Conservation (phyloP, 2,797 vertebrate genomes). For the Babyrousa celebensis region DNA sequence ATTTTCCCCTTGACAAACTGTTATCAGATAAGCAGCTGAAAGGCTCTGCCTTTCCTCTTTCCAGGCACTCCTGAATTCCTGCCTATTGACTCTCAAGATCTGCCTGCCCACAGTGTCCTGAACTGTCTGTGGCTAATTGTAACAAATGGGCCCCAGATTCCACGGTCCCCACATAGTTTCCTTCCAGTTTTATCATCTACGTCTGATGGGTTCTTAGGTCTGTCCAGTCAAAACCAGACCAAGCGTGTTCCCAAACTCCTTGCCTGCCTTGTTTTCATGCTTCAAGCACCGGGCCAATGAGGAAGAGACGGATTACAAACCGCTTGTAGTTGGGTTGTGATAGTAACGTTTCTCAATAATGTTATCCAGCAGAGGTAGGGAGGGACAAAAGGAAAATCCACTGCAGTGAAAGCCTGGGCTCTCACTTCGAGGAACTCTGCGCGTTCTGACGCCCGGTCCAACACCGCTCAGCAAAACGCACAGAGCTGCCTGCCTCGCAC, state of each 20-base stretch:
- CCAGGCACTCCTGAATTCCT: slow-evolving; percentile 23
- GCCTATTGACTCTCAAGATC: slow-evolving; percentile 47
- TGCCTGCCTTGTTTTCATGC: neutral
- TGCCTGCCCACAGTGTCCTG: neutral
- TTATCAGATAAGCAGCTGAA: slow-evolving; percentile 79
- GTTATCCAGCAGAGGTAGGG: neutral
- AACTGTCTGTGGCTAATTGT: neutral
- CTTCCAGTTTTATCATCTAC: slow-evolving; percentile 3
- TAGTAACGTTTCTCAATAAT: neutral
- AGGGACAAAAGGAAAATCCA: neutral
- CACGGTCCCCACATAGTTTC: neutral
- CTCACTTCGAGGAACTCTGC: neutral
- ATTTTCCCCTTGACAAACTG: slow-evolving; percentile 70
- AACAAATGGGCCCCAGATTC: slow-evolving; percentile 10
- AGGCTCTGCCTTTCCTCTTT: neutral
- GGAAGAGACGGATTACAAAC: neutral
- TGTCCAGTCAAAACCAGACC: slow-evolving; percentile 49
- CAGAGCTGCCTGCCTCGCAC: neutral
- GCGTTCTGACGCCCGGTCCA: slow-evolving; percentile 46
- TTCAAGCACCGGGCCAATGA: neutral
- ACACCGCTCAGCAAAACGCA: slow-evolving; percentile 1
- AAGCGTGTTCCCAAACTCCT: neutral
- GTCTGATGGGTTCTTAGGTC: neutral
- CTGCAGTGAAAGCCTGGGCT: neutral
- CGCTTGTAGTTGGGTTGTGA: neutral